These are phyloP conservation scores for Epicauta chinensis DNA, from an alignment of 1,140 invertebrate species.

Conservation along the genomic window DNA sequence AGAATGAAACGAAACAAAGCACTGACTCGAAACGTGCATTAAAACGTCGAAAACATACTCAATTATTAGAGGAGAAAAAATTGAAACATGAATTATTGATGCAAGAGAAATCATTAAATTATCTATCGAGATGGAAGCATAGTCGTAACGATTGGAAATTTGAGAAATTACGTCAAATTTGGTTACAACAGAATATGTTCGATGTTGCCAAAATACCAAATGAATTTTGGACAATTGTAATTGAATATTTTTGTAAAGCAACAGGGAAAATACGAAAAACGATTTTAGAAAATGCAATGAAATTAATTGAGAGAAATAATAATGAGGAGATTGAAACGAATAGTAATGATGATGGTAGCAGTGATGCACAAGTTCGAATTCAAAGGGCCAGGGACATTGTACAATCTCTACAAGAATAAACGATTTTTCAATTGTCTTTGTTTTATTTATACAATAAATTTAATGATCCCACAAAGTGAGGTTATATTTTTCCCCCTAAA, in stretches of 20 bases:
- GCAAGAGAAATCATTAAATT: constrained; percentile 47
- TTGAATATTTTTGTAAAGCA: constrained; percentile 63
- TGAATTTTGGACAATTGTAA: constrained; percentile 53
- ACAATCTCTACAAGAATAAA: constrained; percentile 35
- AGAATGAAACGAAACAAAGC: constrained; percentile 14
- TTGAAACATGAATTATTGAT: constrained; percentile 24
- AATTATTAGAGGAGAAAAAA: constrained; percentile 30
- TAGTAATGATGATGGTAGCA: constrained; percentile 50
- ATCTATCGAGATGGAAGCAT: constrained; percentile 64
- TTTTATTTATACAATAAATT: not conserved
- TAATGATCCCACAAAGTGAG: no score
- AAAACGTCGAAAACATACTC: constrained; percentile 29
- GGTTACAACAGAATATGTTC: constrained; percentile 62
- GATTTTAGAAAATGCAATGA: constrained; percentile 55
- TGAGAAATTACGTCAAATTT: constrained; percentile 67
- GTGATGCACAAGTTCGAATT: constrained; percentile 33
- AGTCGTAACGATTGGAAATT: constrained; percentile 66
- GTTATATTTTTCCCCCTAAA: no score
- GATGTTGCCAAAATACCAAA: constrained; percentile 51
- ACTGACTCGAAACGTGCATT: constrained; percentile 27
- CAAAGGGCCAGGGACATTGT: constrained; percentile 33
- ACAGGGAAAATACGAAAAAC: constrained; percentile 57
- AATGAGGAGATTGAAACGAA: constrained; percentile 45
- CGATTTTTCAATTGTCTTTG: not conserved
- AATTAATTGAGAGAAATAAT: constrained; percentile 57